Percentiles rank a stretch among this genome's conserved stretches.
Evolutionary conservation across 2,888 invertebrate genomes (phyloP).

Genomic region (Pandemis cinnamomeana): DNA sequence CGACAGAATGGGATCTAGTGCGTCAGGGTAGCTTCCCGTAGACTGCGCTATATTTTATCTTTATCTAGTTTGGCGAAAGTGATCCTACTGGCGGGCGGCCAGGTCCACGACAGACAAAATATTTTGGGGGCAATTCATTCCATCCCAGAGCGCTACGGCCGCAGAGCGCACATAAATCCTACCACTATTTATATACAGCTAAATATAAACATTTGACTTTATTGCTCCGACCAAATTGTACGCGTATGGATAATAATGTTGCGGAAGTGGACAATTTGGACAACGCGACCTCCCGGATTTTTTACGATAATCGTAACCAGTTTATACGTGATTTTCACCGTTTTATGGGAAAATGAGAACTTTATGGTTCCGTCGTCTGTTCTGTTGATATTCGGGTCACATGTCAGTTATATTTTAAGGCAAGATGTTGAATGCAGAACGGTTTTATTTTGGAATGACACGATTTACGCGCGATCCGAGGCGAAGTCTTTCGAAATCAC

Average conservation of each 20-base stretch:
- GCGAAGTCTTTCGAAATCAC: constrained; percentile 29
- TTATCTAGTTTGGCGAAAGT: constrained; percentile 74
- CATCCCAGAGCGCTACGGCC: constrained; percentile 61
- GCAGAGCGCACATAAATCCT: constrained; percentile 68
- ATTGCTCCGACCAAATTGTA: constrained; percentile 60
- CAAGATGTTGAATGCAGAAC: constrained; percentile 13
- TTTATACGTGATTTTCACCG: constrained; percentile 39
- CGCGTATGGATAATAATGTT: constrained; percentile 51
- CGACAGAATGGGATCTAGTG: constrained; percentile 46
- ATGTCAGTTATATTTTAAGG: constrained; percentile 36
- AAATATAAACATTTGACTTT: constrained; percentile 75
- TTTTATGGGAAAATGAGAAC: constrained; percentile 28
- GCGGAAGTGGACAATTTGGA: constrained; percentile 61
- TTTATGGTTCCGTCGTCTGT: constrained; percentile 27
- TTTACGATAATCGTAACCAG: constrained; percentile 40
- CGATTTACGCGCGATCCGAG: constrained; percentile 26
- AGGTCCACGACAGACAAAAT: constrained; percentile 78
- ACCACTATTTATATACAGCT: constrained; percentile 71
- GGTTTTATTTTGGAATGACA: constrained; percentile 37
- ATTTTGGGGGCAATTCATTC: constrained; percentile 79
- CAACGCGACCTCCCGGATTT: constrained; percentile 42
- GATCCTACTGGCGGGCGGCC: constrained; percentile 77
- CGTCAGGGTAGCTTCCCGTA: constrained; percentile 56
- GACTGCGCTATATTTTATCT: constrained; percentile 68
- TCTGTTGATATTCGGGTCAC: constrained; percentile 35